Conservation (phyloP, 2,888 invertebrate species). For the Cyaniris semiargus region DNA sequence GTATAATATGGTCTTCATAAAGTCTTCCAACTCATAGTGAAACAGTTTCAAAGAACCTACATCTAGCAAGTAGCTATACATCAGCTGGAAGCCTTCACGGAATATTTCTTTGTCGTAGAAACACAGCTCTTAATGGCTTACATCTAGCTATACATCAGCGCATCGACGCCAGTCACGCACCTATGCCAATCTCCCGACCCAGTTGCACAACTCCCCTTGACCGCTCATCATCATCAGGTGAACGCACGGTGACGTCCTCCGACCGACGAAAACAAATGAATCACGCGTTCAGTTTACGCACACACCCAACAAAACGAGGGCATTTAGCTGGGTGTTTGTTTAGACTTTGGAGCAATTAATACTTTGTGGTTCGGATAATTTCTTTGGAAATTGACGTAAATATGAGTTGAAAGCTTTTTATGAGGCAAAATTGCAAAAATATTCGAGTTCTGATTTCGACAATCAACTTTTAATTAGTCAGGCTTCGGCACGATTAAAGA, state of each 20-base stretch:
- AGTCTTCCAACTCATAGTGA: too few species aligned
- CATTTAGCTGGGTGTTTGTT: background rate
- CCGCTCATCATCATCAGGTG: slow-evolving; percentile 16
- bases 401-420: background rate
- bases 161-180: background rate
- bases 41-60: too few species aligned
- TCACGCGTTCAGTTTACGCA: background rate
- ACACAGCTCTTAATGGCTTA: background rate
- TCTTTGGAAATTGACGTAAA: background rate
- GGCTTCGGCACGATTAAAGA: too few species aligned
- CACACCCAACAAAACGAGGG: background rate
- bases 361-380: background rate
- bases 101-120: background rate
- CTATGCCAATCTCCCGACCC: slow-evolving; percentile 1
- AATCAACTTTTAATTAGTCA: too few species aligned
- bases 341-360: background rate
- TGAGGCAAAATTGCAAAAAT: background rate
- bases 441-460: too few species aligned
- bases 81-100: background rate
- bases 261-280: slow-evolving; percentile 12
- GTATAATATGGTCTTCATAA: too few species aligned
- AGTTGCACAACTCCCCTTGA: slow-evolving; percentile 18
- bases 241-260: background rate
- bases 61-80: too few species aligned
- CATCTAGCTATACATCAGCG: background rate